phyloP scores from a whole-genome alignment of 2,797 vertebrate genomes.

The Hephaestus fuliginosus region DNA sequence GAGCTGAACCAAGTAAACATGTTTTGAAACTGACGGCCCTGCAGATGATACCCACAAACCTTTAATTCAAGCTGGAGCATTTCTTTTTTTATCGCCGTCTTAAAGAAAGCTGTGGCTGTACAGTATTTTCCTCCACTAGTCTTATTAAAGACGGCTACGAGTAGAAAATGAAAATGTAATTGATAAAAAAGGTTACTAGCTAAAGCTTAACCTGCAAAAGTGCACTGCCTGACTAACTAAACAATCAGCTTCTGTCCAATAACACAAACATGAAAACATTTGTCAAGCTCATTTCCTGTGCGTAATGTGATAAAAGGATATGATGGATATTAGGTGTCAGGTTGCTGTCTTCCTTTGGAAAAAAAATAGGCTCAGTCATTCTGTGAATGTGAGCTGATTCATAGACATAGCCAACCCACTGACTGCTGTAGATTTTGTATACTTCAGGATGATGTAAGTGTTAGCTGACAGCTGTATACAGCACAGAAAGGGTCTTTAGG shows the following conservation, averaged over 20 bases:
- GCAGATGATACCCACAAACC: neutral
- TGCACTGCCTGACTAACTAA: neutral
- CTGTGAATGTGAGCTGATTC: neutral
- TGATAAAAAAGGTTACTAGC: neutral
- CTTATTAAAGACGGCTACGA: neutral
- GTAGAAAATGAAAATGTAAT: neutral
- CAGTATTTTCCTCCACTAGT: neutral
- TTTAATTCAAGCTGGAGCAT: neutral
- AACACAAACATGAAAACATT: neutral
- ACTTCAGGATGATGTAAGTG: neutral
- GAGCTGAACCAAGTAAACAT: neutral
- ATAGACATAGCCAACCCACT: neutral
- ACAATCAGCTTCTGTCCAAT: neutral
- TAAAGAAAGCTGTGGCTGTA: neutral
- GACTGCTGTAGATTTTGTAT: neutral
- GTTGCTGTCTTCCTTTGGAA: neutral
- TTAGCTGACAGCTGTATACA: conserved; percentile 5
- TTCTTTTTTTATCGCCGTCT: neutral
- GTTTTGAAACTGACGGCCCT: neutral
- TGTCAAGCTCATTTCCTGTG: neutral
- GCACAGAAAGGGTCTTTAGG: conserved; percentile 16
- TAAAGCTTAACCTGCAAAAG: neutral
- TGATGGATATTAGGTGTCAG: neutral
- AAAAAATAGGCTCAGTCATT: neutral
- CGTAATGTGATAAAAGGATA: neutral